These are phyloP conservation scores for Rhynchonycteris naso DNA, from an alignment of 2,797 vertebrate genomes.

Conservation along the genomic window DNA sequence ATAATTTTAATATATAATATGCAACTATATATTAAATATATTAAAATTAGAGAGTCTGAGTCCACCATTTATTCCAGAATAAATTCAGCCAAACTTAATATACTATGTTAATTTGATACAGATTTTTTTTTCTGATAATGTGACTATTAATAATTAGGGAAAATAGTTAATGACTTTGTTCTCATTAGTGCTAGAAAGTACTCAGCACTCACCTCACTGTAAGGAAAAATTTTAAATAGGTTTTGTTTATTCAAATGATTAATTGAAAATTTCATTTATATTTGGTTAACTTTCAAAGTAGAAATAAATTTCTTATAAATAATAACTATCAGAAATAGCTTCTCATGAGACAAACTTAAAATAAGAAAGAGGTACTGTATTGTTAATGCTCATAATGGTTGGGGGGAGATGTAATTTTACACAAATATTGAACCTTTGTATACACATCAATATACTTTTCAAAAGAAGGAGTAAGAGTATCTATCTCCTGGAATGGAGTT, in stretches of 20 bases:
- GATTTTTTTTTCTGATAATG: slow-evolving; percentile 75
- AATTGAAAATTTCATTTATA: slow-evolving; percentile 70
- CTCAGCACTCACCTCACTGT: slow-evolving; percentile 68
- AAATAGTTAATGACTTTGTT: slow-evolving; percentile 73
- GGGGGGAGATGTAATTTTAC: background rate
- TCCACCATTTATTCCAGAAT: slow-evolving; percentile 41
- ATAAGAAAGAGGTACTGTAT: background rate
- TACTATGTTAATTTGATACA: slow-evolving; percentile 72
- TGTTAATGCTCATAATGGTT: background rate
- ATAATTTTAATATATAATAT: background rate
- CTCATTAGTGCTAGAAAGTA: slow-evolving; percentile 66
- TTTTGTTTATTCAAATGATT: slow-evolving; percentile 80
- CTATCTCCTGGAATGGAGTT: background rate
- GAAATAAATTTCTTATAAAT: slow-evolving; percentile 48
- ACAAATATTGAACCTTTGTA: background rate
- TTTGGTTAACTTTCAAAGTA: slow-evolving; percentile 73
- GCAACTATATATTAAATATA: background rate
- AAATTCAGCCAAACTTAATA: slow-evolving; percentile 41
- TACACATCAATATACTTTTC: background rate
- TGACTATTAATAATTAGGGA: slow-evolving; percentile 75
- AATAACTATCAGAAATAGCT: background rate
- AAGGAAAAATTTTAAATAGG: slow-evolving; percentile 71
- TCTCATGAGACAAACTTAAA: slow-evolving; percentile 55
- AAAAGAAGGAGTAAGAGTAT: background rate
- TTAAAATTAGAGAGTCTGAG: slow-evolving; percentile 36